These are phyloP conservation scores for Colius striatus DNA, from an alignment of 2,113 vertebrate genomes.

Conservation along the genomic window DNA sequence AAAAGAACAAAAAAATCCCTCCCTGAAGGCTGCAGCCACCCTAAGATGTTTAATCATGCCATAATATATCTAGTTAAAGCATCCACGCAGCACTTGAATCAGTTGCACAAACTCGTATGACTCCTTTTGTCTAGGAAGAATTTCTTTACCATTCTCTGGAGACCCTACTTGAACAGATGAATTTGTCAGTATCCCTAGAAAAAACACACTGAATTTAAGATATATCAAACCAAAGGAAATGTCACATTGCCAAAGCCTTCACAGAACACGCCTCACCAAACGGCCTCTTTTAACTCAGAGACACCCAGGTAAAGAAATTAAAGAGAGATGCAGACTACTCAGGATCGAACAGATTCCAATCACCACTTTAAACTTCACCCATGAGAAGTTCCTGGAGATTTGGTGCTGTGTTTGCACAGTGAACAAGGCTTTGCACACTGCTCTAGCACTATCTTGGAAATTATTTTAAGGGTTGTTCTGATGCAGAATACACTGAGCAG, in stretches of 20 bases:
- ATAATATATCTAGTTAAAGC: background rate
- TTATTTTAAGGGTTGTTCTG: background rate
- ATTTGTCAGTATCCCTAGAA: background rate
- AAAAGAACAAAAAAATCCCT: background rate
- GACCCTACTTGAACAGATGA: background rate
- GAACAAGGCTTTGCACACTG: background rate
- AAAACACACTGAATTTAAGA: background rate
- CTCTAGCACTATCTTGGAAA: background rate
- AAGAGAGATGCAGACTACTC: background rate
- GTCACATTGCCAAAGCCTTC: background rate
- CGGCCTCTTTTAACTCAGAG: background rate
- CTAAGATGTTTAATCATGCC: background rate
- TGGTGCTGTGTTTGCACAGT: background rate
- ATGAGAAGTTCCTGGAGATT: background rate
- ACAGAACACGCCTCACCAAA: background rate
- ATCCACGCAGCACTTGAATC: background rate
- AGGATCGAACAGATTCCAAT: background rate
- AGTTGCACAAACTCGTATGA: background rate
- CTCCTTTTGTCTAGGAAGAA: background rate
- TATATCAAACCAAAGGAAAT: background rate
- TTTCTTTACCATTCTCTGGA: background rate
- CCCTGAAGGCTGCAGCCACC: background rate
- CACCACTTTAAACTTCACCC: background rate
- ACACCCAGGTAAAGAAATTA: background rate
- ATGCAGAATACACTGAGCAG: background rate